phyloP scores from a whole-genome alignment of 2,113 vertebrate genomes.

The Hiodon tergisus region DNA sequence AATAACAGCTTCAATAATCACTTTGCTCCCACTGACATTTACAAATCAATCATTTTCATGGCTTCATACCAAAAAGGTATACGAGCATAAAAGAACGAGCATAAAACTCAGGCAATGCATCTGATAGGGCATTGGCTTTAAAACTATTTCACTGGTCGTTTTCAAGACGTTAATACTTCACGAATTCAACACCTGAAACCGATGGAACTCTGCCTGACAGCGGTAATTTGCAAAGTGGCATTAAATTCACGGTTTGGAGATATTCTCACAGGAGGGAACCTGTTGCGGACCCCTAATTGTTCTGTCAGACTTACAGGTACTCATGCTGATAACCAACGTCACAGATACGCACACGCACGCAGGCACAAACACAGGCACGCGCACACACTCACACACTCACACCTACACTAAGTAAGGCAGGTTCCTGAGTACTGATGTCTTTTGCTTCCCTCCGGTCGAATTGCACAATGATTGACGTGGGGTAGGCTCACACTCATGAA shows the following conservation, averaged over 20 bases:
- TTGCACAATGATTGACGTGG: background rate
- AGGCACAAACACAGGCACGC: background rate
- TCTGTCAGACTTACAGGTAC: too few relatives aligned
- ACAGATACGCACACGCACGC: background rate
- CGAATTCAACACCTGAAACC: too few relatives aligned
- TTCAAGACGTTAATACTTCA: background rate
- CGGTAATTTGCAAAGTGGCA: too few relatives aligned
- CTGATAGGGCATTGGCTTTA: too few relatives aligned
- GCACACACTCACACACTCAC: background rate
- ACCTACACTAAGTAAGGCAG: background rate
- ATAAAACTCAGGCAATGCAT: too few relatives aligned
- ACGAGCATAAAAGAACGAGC: too few relatives aligned
- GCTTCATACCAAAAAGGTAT: constrained; percentile 8
- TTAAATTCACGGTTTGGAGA: too few relatives aligned
- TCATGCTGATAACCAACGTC: too few relatives aligned
- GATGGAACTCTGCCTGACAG: too few relatives aligned
- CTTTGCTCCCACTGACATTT: constrained; percentile 40
- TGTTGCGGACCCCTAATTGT: too few relatives aligned
- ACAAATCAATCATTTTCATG: constrained; percentile 31
- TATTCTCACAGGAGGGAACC: too few relatives aligned
- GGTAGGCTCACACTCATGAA: background rate
- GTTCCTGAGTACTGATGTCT: background rate
- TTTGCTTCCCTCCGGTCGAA: background rate
- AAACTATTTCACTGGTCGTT: too few relatives aligned
- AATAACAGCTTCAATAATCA: constrained; percentile 55